A percentile compares a stretch with the other conserved stretches of the same genome.
Conservation (phyloP, 2,797 vertebrate genomes). For the Cynopterus sphinx region DNA sequence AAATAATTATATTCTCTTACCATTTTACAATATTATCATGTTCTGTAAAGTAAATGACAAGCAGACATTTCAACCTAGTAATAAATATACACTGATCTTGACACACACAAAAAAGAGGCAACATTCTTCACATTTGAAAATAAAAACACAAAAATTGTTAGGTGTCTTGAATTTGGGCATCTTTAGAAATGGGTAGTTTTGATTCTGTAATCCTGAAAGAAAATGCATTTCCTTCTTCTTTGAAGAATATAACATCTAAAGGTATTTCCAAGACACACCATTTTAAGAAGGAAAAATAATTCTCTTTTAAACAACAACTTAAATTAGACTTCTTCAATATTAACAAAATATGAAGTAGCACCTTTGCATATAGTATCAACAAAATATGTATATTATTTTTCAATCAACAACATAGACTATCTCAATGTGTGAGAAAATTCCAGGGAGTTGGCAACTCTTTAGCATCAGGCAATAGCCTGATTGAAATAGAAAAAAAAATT, state of each 20-base stretch:
- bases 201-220: background rate
- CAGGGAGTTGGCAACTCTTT: background rate
- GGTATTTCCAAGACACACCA: background rate
- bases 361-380: background rate
- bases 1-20: conserved; percentile 2
- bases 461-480: background rate
- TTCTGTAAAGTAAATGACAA: background rate
- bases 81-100: background rate
- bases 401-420: background rate
- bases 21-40: background rate
- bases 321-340: background rate
- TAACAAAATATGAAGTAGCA: background rate
- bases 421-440: background rate
- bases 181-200: background rate
- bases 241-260: background rate
- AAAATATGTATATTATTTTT: background rate
- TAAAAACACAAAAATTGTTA: background rate
- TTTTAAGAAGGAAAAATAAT: background rate
- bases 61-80: background rate
- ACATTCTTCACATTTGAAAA: background rate
- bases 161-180: background rate
- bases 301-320: background rate
- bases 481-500: background rate
- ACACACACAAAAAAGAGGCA: background rate
- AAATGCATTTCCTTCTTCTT: background rate